phyloP scores from a whole-genome alignment of 1,140 invertebrate genomes.

The Prorops nasuta region DNA sequence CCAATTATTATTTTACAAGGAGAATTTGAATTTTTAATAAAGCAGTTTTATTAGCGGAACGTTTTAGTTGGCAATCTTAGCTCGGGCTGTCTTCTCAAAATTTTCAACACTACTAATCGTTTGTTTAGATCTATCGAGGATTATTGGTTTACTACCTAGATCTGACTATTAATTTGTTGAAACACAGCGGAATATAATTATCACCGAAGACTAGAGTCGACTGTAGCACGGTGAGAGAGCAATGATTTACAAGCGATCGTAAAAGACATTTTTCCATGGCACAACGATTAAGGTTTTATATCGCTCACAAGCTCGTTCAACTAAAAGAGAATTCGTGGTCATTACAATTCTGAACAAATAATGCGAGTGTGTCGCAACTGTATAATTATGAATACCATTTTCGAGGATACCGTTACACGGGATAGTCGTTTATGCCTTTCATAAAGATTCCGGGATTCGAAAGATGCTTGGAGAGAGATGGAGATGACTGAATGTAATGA shows the following conservation, averaged over 20 bases:
- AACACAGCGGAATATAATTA: background rate
- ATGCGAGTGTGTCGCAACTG: constrained; percentile 36
- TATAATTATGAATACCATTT: constrained; percentile 45
- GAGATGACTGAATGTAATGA: constrained; percentile 12
- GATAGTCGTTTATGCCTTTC: constrained; percentile 34
- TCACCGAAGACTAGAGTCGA: background rate
- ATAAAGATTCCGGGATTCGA: constrained; percentile 38
- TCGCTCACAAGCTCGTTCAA: constrained; percentile 16
- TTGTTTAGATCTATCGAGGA: background rate
- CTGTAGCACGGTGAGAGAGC: constrained; percentile 23
- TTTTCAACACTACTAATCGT: too few species aligned
- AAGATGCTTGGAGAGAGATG: constrained; percentile 9
- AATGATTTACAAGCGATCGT: constrained; percentile 34
- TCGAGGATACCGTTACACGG: constrained; percentile 34
- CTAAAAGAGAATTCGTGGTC: constrained; percentile 23
- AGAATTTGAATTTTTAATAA: too few species aligned
- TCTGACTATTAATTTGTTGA: background rate
- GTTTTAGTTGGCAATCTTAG: too few species aligned
- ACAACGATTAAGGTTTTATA: constrained; percentile 34
- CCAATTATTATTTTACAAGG: too few species aligned
- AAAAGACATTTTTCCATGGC: constrained; percentile 25
- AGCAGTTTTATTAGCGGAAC: too few species aligned
- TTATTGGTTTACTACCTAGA: background rate
- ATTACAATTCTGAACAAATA: constrained; percentile 43
- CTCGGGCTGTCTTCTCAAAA: too few species aligned